Base-by-base conservation (phyloP, 2,113 vertebrate species). In the Triplophysa dalaica region DNA sequence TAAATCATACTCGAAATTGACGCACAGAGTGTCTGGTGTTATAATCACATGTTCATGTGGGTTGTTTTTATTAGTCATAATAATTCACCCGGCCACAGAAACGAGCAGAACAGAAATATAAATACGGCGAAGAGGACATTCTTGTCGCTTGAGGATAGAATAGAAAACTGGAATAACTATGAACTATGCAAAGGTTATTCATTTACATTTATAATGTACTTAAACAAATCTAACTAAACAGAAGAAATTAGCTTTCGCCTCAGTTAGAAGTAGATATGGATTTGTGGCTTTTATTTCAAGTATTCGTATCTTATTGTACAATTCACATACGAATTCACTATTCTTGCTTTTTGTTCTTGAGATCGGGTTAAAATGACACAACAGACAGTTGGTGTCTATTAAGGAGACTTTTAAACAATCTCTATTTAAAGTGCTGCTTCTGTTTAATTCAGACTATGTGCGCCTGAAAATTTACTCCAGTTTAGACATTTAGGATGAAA, bases 401-500 rank as follows among this genome's bases (percentile, higher is more conserved):
- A 29, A 29, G 45, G 2, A 52, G 43, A 29, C 10, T 64, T n/a
- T 29, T 48, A 48, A 64, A n/a, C 60, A 75, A n/a, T 64, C 61
- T 22, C 38, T 48, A 45, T 75, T 24, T 48, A 60, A 41, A 63
- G 26, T 13, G 21, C 58, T 52, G 9, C 11, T 17, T 64, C 22
- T 64, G 9, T 16, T 52, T 7, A n/a, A 13, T 52, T 52, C 43
- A 65, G 8, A 16, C n/a, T 63, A 17, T 64, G 22, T 41, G 41
- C 19, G 21, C 26, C 16, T 67, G 11, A 41, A 58, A 43, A 24
- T 41, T 21, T 19, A 22, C n/a, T 56, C 29, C 24, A 17, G 64
- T 80, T 80, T 60, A 52, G 12, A 63, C 50, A 80, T 73, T 60
- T 62, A 41, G 68, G 78, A 80, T 24, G 65, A 64, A 73, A 64